Conservation (phyloP, 2,888 invertebrate species). For the Lissocephala sabroskyi region DNA sequence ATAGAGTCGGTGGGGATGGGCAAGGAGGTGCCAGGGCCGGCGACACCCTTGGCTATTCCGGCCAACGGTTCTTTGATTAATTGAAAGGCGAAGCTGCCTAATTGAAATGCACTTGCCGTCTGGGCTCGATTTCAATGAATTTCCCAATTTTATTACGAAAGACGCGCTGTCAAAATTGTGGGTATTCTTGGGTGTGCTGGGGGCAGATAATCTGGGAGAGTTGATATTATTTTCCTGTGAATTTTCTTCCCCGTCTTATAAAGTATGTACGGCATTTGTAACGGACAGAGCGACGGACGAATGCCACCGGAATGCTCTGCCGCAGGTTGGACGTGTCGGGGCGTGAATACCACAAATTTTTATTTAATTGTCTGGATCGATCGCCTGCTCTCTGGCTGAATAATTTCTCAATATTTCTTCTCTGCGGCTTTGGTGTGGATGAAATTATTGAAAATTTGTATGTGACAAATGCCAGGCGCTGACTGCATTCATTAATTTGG, state of each 20-base stretch:
- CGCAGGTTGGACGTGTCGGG: slow-evolving; percentile 28
- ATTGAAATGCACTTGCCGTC: slow-evolving; percentile 66
- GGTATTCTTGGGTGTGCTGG: slow-evolving; percentile 31
- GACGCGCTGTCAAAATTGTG: slow-evolving; percentile 61
- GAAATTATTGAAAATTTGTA: slow-evolving; percentile 40
- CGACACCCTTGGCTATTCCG: not conserved
- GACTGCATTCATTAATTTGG: slow-evolving; percentile 58
- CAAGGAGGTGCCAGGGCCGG: too few relatives aligned
- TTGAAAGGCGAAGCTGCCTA: slow-evolving; percentile 43
- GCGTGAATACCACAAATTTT: slow-evolving; percentile 65
- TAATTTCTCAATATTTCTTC: slow-evolving; percentile 57
- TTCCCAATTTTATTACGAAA: slow-evolving; percentile 65
- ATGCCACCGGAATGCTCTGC: slow-evolving; percentile 20
- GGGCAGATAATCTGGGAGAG: slow-evolving; percentile 52
- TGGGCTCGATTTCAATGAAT: slow-evolving; percentile 56
- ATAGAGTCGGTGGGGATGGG: slow-evolving; percentile 49
- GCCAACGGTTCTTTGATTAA: slow-evolving; percentile 42
- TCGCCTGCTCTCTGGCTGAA: slow-evolving; percentile 37
- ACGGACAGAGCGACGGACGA: slow-evolving; percentile 21
- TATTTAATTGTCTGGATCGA: slow-evolving; percentile 62
- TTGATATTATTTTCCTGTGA: slow-evolving; percentile 67
- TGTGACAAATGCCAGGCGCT: slow-evolving; percentile 58
- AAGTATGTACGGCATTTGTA: slow-evolving; percentile 11
- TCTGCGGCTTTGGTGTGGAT: slow-evolving; percentile 18
- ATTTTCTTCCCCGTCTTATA: slow-evolving; percentile 27